phyloP scores from a whole-genome alignment of 1,140 invertebrate species.

The Drosophila rufa region DNA sequence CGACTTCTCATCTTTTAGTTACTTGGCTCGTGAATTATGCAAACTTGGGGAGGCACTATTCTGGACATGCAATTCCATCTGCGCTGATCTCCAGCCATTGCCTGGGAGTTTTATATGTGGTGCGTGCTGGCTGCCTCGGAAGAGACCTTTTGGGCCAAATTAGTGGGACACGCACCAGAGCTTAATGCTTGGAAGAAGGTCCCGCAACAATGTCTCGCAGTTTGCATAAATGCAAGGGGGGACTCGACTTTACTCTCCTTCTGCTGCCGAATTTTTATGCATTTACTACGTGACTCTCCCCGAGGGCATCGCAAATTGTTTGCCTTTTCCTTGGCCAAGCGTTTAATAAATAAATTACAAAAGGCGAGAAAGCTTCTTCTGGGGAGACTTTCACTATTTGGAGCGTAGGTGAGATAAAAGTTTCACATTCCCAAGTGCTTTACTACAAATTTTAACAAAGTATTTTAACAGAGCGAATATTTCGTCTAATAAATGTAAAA shows the following conservation, averaged over 20 bases:
- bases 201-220: constrained; percentile 35
- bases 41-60: constrained; percentile 55
- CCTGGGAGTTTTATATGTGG: constrained; percentile 66
- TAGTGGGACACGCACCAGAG: constrained; percentile 68
- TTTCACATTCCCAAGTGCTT: neutral
- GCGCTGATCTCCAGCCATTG: constrained; percentile 20
- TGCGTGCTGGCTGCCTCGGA: constrained; percentile 49
- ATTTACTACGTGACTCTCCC: constrained; percentile 64
- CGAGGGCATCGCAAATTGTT: constrained; percentile 34
- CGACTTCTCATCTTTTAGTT: neutral
- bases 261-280: constrained; percentile 72
- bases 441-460: neutral
- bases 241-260: constrained; percentile 34
- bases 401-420: constrained; percentile 20
- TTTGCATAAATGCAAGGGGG: constrained; percentile 73
- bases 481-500: neutral
- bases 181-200: constrained; percentile 39
- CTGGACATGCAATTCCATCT: constrained; percentile 62
- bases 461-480: neutral
- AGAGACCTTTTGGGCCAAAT: constrained; percentile 53
- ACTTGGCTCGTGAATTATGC: constrained; percentile 53
- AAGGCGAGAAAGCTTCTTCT: constrained; percentile 13
- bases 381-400: constrained; percentile 16
- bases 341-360: constrained; percentile 74
- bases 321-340: constrained; percentile 43